Base-by-base conservation (phyloP, 2,888 invertebrate species). In the Drosophila lutescens region DNA sequence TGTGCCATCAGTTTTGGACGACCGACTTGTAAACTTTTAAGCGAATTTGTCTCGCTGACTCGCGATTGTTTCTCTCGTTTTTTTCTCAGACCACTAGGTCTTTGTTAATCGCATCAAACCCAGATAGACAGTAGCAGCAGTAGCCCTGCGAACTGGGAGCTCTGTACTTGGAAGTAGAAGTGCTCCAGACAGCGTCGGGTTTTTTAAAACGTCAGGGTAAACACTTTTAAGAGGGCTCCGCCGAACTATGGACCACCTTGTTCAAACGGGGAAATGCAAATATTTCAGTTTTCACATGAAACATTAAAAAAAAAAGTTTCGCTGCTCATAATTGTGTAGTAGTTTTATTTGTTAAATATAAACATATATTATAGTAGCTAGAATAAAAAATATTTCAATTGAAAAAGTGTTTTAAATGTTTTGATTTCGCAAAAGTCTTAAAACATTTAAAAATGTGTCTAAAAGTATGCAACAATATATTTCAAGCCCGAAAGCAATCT, bases 41-140 rank as follows among this genome's bases (percentile, higher is more conserved):
- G 75, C 78, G 69, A 87, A 85, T 87, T 78, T 72, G 71, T 80
- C 76, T 20, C 36, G 32, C 58, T 59, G 36, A 17, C 51, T 40
- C 51, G 44, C 54, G 40, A 40, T 30, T 67, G 57, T 57, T 65
- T 72, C 6, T 30, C 36, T 30, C 8, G 7, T 36, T 30, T 56
- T 49, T 36, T 23, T 36, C 20, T 32, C 43, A 8, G 23, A 26
- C 46, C 43, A 8, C 23, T 40, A 50, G 36, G 26, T 59, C 41
- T 65, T 62, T 54, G 70, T 70, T 50, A 46, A 43, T 23, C 15
- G 55, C 26, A 47, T 67, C 36, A 57, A 57, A 54, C 66, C 49
- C 57, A 57, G 54, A 36, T 58, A 58, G 68, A 50, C 50, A 49
- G 49, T 40, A 23, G 71, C 41, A 44, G 53, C 47, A 44, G 44